Evolutionary conservation across 2,888 invertebrate species (phyloP).

Genomic region (Iphiclides podalirius): DNA sequence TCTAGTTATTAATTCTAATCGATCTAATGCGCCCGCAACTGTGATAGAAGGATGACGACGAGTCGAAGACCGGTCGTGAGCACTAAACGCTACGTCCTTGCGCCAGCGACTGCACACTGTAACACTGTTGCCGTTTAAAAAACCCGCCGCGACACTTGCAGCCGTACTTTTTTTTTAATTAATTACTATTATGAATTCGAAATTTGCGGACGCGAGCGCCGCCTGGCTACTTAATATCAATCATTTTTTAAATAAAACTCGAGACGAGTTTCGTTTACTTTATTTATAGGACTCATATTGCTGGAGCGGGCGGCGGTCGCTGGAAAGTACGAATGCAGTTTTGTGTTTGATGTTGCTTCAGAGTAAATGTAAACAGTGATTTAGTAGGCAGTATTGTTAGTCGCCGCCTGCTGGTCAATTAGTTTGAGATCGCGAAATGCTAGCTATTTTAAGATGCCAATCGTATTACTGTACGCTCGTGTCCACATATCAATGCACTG

Average conservation of each 20-base stretch:
- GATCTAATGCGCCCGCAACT: too few relatives aligned
- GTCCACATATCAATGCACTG: not conserved
- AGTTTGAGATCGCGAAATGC: slow-evolving; percentile 6
- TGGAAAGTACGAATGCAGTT: slow-evolving; percentile 11
- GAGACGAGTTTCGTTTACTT: slow-evolving; percentile 12
- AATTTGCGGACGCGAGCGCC: slow-evolving; percentile 27
- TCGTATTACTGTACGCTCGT: not conserved
- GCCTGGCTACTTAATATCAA: slow-evolving; percentile 26
- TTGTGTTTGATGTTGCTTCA: slow-evolving; percentile 17
- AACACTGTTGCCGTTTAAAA: slow-evolving; percentile 38
- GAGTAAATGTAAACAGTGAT: slow-evolving; percentile 14
- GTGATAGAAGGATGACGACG: too few relatives aligned
- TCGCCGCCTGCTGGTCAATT: slow-evolving; percentile 13
- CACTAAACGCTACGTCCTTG: slow-evolving; percentile 35
- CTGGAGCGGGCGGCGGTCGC: not conserved
- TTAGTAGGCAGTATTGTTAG: slow-evolving; percentile 17
- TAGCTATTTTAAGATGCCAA: slow-evolving; percentile 13
- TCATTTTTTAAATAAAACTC: slow-evolving; percentile 21
- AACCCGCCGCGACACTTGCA: slow-evolving; percentile 35
- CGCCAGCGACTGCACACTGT: slow-evolving; percentile 32
- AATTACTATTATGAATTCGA: slow-evolving; percentile 37
- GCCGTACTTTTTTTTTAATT: slow-evolving; percentile 31
- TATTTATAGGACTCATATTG: slow-evolving; percentile 1
- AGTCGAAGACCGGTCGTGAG: slow-evolving; percentile 40
- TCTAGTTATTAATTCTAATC: too few relatives aligned